phyloP scores from a whole-genome alignment of 2,888 invertebrate species.

The Rotaria magnacalcarata region DNA sequence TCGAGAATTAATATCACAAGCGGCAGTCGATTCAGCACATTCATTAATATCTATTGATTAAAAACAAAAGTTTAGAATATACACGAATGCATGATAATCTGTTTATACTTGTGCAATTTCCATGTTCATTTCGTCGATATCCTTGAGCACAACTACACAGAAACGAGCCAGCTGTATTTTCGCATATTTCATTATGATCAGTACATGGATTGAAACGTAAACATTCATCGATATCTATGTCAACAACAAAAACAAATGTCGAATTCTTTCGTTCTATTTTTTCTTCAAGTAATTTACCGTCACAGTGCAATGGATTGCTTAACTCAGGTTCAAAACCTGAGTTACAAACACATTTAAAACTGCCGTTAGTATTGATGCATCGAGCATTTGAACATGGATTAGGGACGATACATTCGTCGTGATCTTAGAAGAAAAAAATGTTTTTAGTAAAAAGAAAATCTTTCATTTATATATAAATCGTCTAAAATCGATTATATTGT shows the following conservation, averaged over 20 bases:
- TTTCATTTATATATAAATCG: not conserved
- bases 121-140: not conserved
- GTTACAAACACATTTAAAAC: constrained; percentile 4
- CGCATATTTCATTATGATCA: constrained; percentile 1
- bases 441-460: not conserved
- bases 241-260: not conserved
- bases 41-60: constrained; percentile 8
- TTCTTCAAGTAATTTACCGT: not conserved
- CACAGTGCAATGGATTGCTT: not conserved
- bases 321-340: not conserved
- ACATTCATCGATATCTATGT: not conserved
- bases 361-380: not conserved
- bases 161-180: not conserved
- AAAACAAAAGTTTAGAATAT: not conserved
- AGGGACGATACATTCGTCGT: not conserved
- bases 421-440: not conserved
- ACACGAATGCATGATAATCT: not conserved
- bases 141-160: not conserved
- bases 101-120: not conserved
- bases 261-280: not conserved
- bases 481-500: no score
- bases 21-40: not conserved
- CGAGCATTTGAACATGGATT: not conserved
- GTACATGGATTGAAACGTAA: not conserved
- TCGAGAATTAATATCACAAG: constrained; percentile 14